A percentile compares a stretch with the other conserved stretches of the same genome.
phyloP scores from a whole-genome alignment of 2,113 vertebrate species.

The Tragelaphus imberbis region DNA sequence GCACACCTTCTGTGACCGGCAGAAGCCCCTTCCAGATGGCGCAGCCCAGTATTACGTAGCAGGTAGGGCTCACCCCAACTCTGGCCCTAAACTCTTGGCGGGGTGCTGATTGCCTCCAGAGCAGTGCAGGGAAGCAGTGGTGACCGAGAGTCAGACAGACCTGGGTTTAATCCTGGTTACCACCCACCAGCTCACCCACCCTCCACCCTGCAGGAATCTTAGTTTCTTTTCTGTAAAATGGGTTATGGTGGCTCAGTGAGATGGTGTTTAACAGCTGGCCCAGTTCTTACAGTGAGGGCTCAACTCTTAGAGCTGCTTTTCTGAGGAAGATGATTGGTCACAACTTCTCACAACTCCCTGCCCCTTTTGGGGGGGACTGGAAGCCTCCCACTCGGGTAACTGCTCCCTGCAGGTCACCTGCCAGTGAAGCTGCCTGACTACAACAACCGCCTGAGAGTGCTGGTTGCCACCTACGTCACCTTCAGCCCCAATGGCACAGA shows the following conservation, averaged over 20 bases:
- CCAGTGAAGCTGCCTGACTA: conserved; percentile 96
- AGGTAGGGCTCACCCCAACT: conserved; percentile 79
- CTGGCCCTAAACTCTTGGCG: background rate
- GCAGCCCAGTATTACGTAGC: conserved; percentile 98
- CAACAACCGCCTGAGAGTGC: conserved; percentile 93
- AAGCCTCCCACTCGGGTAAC: background rate
- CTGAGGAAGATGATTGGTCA: background rate
- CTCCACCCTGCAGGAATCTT: background rate
- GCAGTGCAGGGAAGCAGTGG: background rate
- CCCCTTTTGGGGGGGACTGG: background rate
- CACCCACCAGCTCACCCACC: background rate
- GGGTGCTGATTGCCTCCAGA: background rate
- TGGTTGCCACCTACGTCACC: conserved; percentile 97
- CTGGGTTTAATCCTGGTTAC: background rate
- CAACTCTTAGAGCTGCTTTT: background rate
- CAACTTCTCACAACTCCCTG: background rate
- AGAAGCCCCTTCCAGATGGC: conserved; percentile 94
- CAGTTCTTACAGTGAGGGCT: background rate
- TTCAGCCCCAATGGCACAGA: conserved; percentile 98
- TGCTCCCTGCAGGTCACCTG: conserved; percentile 86
- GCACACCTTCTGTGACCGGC: conserved; percentile 93
- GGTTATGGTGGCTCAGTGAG: background rate
- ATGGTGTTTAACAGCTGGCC: background rate
- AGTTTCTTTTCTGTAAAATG: conserved; percentile 27
- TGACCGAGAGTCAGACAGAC: background rate